These are phyloP conservation scores for Caenorhabditis doughertyi DNA, from an alignment of 2,888 invertebrate genomes.

Conservation along the genomic window DNA sequence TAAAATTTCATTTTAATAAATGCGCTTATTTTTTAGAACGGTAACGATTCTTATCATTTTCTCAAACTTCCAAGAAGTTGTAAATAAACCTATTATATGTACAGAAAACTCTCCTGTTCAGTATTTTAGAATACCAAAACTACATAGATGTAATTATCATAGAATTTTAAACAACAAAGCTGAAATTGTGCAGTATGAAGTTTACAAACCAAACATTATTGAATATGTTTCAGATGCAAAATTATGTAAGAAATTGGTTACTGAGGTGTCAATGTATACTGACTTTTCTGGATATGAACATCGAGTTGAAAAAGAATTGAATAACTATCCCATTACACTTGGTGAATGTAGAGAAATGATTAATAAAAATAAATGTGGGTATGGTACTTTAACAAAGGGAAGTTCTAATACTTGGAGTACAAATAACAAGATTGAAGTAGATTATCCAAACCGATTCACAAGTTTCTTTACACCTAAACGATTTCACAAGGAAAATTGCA, in stretches of 20 bases:
- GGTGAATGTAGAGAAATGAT: constrained; percentile 72
- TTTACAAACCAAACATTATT: constrained; percentile 67
- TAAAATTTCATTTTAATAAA: too few relatives aligned
- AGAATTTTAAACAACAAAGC: too few relatives aligned
- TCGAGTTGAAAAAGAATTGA: constrained; percentile 65
- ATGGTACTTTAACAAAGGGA: constrained; percentile 61
- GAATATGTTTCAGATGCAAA: too few relatives aligned
- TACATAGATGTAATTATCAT: too few relatives aligned
- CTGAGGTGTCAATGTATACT: constrained; percentile 69
- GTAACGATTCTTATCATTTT: too few relatives aligned
- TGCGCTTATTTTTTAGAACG: too few relatives aligned
- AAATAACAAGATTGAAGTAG: constrained; percentile 71
- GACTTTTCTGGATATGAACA: constrained; percentile 70
- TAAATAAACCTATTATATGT: not conserved
- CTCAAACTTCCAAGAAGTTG: not conserved
- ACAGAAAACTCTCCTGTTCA: constrained; percentile 36
- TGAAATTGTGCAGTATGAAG: constrained; percentile 66
- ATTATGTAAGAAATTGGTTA: constrained; percentile 60
- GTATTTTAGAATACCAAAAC: too few relatives aligned
- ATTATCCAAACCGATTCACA: constrained; percentile 74
- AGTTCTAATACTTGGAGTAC: constrained; percentile 54
- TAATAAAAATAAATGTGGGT: constrained; percentile 65
- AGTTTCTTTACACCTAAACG: constrained; percentile 67
- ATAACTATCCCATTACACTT: constrained; percentile 57
- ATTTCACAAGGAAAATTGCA: constrained; percentile 74